Percentiles rank a stretch among this genome's conserved stretches.
Conservation (phyloP, 2,797 vertebrate species). For the Myotis daubentonii region DNA sequence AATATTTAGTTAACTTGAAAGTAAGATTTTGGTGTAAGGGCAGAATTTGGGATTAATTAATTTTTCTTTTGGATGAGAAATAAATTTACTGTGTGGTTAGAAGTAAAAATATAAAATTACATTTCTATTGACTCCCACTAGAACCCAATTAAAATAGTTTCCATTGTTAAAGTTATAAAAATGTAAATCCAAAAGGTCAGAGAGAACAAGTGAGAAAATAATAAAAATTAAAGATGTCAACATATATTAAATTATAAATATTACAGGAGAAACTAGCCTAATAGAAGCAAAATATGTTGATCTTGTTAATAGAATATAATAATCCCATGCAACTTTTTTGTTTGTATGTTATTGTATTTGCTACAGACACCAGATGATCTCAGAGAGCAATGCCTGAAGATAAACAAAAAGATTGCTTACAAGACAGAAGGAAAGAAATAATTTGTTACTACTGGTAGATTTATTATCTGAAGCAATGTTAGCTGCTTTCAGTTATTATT, state of each 20-base stretch:
- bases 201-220: neutral
- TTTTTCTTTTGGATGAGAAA: neutral
- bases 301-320: neutral
- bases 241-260: neutral
- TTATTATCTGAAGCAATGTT: neutral
- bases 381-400: neutral
- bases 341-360: neutral
- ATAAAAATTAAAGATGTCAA: neutral
- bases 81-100: neutral
- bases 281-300: neutral
- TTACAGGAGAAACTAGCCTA: neutral
- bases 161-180: neutral
- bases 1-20: slow-evolving; percentile 5
- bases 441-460: neutral
- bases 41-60: neutral
- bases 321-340: neutral
- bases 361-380: neutral
- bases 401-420: neutral
- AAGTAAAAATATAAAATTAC: neutral
- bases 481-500: neutral
- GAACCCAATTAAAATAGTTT: neutral
- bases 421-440: neutral
- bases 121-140: neutral
- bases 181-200: neutral
- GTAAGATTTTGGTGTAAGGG: neutral